Conservation (phyloP, 2,113 vertebrate species). For the Phocoena sinus region DNA sequence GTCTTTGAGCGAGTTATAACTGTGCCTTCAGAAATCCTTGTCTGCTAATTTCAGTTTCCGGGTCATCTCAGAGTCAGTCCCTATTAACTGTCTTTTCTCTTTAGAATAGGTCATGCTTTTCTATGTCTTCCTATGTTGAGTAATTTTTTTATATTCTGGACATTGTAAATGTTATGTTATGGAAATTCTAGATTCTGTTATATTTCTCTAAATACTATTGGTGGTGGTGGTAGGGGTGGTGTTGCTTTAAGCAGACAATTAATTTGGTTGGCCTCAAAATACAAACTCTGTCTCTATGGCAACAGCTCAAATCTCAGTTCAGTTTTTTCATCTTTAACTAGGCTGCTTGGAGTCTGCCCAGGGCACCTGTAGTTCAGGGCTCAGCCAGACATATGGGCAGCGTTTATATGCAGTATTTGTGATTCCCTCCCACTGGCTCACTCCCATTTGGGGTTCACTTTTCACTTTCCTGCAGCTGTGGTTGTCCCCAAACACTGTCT, state of each 20-base stretch:
- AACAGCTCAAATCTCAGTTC: background rate
- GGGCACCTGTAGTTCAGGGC: background rate
- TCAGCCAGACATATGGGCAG: background rate
- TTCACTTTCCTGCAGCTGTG: background rate
- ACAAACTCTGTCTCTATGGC: background rate
- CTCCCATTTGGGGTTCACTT: background rate
- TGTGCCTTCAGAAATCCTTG: background rate
- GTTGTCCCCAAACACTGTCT: background rate
- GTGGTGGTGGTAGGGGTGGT: background rate
- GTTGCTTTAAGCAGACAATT: background rate
- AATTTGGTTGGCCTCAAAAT: background rate
- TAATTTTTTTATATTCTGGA: background rate
- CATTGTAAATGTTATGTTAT: background rate
- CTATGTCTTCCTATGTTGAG: background rate
- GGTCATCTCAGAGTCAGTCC: background rate
- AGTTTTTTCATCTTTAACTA: background rate
- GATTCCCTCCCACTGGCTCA: background rate
- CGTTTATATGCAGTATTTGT: background rate
- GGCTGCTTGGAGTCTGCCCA: background rate
- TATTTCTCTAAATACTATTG: background rate
- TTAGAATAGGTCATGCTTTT: background rate
- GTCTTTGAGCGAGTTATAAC: conserved; percentile 23
- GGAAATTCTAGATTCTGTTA: background rate
- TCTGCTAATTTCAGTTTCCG: conserved; percentile 26
- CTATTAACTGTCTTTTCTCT: conserved; percentile 11